Evolutionary conservation across 2,113 vertebrate species (phyloP), one percentile per base, ranked within the genome.

Genomic region (Tetraodon nigroviridis): DNA sequence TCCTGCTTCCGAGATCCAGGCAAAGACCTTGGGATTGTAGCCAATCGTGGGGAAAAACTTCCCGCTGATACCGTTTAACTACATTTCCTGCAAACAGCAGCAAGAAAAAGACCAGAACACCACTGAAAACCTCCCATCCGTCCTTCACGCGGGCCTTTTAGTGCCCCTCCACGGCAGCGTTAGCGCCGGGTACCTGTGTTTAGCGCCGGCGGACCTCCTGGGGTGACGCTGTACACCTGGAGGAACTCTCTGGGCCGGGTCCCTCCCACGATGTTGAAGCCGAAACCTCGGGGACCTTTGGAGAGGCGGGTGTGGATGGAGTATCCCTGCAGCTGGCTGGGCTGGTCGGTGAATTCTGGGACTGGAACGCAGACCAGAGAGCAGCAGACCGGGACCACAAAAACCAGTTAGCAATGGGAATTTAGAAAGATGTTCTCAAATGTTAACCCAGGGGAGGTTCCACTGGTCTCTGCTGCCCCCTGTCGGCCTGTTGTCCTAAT

Each of bases 171-270:
- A 24, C 24, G 24, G 24, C 24, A 24, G 24, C 5, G 24, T 24
- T 24, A 3, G 24, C 24, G 7, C 5, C 24, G 7, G 24, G 24
- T 84, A 91, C 90, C 91, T 86, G 88, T 87, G 22, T 70, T 87
- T 1, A 92, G 87, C 0, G 87, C 83, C 1, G 89, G 80, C 0
- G 91, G 91, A 0, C 91, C 91, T 56, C 89, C 91, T 16, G 90
- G 90, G 19, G 90, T 91, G 66, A 92, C 89, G 0, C 91, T 92
- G 87, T 91, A 92, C 57, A 92, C 91, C 84, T 92, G 91, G 7
- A 92, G 87, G 49, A 91, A 91, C 69, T 92, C 91, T 15, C 81
- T 22, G 3, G 90, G 85, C 46, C 89, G 85, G 76, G 88, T 91
- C 54, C 91, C 90, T 51, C 91, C 91, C 0, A 91, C 91, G 3